Conservation (phyloP, 2,888 invertebrate species). For the Parochlus steinenii region DNA sequence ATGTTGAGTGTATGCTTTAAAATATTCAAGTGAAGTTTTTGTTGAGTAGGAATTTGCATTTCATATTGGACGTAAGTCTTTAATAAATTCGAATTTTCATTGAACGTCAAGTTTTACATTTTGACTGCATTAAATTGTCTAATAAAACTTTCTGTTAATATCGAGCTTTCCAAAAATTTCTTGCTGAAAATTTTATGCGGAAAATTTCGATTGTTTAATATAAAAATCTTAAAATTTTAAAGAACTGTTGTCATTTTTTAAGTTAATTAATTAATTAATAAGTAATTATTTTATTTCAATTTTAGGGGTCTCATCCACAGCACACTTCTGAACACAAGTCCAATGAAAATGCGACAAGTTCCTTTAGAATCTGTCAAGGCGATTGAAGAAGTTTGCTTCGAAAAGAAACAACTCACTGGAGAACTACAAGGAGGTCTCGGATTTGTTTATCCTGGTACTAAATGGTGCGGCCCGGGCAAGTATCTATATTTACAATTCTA, state of each 20-base stretch:
- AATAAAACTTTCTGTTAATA: too few relatives aligned
- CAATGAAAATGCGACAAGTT: conserved; percentile 33
- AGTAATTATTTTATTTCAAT: conserved; percentile 8
- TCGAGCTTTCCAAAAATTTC: conserved; percentile 1
- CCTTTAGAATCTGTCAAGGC: conserved; percentile 40
- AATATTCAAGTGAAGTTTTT: too few relatives aligned
- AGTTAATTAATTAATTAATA: background rate
- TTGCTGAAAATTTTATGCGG: background rate
- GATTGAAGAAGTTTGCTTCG: conserved; percentile 38
- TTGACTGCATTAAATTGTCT: too few relatives aligned
- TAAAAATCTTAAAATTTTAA: conserved; percentile 12
- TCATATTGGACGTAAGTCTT: too few relatives aligned
- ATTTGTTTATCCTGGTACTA: background rate
- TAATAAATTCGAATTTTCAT: too few relatives aligned
- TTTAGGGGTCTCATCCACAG: conserved; percentile 39
- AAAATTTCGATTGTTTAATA: conserved; percentile 35
- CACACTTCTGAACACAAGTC: conserved; percentile 40
- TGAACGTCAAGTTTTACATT: too few relatives aligned
- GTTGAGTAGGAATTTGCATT: too few relatives aligned
- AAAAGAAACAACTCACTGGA: conserved; percentile 18
- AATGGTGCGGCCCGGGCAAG: conserved; percentile 57
- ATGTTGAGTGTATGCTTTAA: too few relatives aligned
- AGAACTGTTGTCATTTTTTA: background rate
- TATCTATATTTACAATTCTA: too few relatives aligned
- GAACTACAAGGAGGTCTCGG: conserved; percentile 26